phyloP scores from a whole-genome alignment of 2,797 vertebrate genomes.

The Parotocinclus haroldoi region DNA sequence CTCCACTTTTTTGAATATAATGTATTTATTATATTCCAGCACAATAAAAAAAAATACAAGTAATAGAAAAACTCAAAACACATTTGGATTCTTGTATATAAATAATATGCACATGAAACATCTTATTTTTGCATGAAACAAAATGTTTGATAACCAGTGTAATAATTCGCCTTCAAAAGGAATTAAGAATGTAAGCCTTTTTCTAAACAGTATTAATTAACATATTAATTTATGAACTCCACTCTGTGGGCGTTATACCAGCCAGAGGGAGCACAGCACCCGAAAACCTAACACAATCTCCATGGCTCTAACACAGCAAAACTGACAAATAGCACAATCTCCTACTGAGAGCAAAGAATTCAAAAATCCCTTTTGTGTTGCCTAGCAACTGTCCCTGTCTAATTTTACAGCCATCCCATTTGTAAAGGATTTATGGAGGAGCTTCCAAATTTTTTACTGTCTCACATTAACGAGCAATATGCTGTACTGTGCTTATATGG shows the following conservation, averaged over 20 bases:
- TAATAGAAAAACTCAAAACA: too few species aligned
- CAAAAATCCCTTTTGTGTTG: slow-evolving; percentile 52
- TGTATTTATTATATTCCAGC: too few species aligned
- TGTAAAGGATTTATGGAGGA: slow-evolving; percentile 21
- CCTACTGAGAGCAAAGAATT: slow-evolving; percentile 17
- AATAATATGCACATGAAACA: too few species aligned
- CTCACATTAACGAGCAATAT: neutral
- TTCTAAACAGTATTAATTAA: too few species aligned
- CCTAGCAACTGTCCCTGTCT: slow-evolving; percentile 56
- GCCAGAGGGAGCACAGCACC: neutral
- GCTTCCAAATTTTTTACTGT: neutral
- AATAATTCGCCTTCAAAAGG: too few species aligned
- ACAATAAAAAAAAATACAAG: too few species aligned
- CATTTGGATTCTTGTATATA: too few species aligned
- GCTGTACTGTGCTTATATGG: neutral
- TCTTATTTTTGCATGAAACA: too few species aligned
- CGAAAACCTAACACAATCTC: neutral
- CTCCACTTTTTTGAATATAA: too few species aligned
- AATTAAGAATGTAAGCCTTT: too few species aligned
- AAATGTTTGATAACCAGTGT: too few species aligned
- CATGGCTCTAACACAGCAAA: slow-evolving; percentile 14
- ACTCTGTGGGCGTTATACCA: neutral
- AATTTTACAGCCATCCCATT: slow-evolving; percentile 45
- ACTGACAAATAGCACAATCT: slow-evolving; percentile 30
- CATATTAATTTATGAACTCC: neutral